A percentile compares a stretch with the other conserved stretches of the same genome.
phyloP scores from a whole-genome alignment of 92 coral and sea anemone genomes.

The Heteractis magnifica region DNA sequence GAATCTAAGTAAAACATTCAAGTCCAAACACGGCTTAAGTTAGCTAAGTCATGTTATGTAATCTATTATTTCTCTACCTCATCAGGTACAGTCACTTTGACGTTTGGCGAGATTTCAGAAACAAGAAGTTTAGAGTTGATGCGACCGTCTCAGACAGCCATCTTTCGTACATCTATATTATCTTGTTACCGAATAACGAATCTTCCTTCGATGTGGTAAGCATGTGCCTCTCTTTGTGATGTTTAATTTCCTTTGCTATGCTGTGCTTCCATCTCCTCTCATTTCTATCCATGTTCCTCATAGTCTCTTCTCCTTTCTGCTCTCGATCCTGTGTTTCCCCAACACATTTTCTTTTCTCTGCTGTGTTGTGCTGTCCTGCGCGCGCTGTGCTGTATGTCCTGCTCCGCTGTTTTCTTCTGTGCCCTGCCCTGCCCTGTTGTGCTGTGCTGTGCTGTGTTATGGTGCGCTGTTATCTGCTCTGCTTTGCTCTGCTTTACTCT shows the following conservation, averaged over 20 bases:
- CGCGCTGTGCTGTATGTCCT: neutral
- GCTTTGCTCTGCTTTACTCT: neutral
- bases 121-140: constrained; percentile 25
- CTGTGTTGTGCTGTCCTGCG: neutral
- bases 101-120: constrained; percentile 28
- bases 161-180: constrained; percentile 12
- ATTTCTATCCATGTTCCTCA: too few relatives aligned
- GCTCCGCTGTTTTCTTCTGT: neutral
- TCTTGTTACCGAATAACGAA: constrained; percentile 16
- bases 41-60: too few relatives aligned
- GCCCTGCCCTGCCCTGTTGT: neutral
- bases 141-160: constrained; percentile 15
- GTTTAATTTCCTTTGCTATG: neutral
- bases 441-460: constrained; percentile 1
- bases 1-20: too few relatives aligned
- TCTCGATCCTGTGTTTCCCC: too few relatives aligned
- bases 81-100: constrained; percentile 28
- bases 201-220: constrained; percentile 30
- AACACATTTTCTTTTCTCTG: too few relatives aligned
- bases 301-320: neutral
- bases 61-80: too few relatives aligned
- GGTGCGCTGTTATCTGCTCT: neutral
- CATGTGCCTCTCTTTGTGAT: neutral
- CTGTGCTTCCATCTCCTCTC: too few relatives aligned
- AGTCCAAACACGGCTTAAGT: too few relatives aligned